Conservation (phyloP, 1,140 invertebrate genomes). For the Sesamia nonagrioides region DNA sequence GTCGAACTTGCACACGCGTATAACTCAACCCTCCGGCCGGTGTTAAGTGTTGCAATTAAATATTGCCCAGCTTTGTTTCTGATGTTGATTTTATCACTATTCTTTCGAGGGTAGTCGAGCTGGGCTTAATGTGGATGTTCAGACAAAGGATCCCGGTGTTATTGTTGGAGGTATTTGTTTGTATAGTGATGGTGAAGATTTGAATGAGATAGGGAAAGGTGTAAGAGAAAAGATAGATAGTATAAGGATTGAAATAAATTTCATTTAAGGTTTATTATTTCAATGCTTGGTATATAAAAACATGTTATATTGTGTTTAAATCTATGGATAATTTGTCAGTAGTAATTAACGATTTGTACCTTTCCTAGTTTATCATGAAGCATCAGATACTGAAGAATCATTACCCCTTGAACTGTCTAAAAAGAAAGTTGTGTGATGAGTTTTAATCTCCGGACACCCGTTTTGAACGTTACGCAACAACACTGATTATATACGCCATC, state of each 20-base stretch:
- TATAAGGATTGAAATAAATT: no score
- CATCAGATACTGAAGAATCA: neutral
- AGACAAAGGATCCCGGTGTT: slow-evolving; percentile 5
- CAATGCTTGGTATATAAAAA: no score
- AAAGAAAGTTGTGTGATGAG: neutral
- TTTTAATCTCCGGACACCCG: neutral
- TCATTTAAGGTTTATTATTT: no score
- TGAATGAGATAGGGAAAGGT: neutral
- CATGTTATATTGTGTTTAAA: no score
- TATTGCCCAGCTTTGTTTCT: slow-evolving; percentile 51
- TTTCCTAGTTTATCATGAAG: no score
- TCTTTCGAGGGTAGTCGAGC: slow-evolving; percentile 22
- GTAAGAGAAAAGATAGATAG: neutral
- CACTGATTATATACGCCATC: neutral
- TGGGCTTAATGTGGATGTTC: slow-evolving; percentile 13
- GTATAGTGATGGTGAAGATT: neutral
- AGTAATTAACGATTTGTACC: no score
- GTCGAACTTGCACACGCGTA: slow-evolving; percentile 53
- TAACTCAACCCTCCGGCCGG: slow-evolving; percentile 59
- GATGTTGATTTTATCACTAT: slow-evolving; percentile 37
- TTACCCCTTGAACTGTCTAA: neutral
- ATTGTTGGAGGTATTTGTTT: neutral
- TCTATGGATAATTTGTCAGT: no score
- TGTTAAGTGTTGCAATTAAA: slow-evolving; percentile 58
- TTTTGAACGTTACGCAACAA: neutral